Base-by-base conservation (phyloP, 2,113 vertebrate species). In the Eolophus roseicapilla region DNA sequence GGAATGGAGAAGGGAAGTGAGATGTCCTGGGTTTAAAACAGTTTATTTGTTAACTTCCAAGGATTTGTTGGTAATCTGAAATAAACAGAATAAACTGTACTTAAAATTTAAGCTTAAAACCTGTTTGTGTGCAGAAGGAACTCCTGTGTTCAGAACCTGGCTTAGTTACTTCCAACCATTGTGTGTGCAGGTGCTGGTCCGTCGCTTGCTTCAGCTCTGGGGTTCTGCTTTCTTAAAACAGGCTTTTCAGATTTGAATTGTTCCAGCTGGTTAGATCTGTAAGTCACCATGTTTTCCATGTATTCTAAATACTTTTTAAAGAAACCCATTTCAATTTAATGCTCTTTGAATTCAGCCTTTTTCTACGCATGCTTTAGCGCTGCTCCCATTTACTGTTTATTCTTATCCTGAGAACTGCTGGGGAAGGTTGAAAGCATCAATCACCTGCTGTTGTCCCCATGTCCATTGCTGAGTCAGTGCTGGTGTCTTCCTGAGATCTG, bases 151-250 rank as follows among this genome's bases (percentile, higher is more conserved):
- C 46, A 5, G 17, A 3, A 10, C 39, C 33, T 25, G 35, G 16
- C 16, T 31, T 49, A 3, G 43, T 69, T 9, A 3, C 35, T 23
- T 46, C 13, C 53, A 6, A 17, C 3, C 9, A 17, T 8, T 31
- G 53, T 12, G 53, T 0, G 2, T 0, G 11, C 9, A 4, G 35
- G 35, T 35, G 47, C 74, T n/a, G 53, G 6, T 21, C 0, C 0
- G 52, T 29, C 24, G 11, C 80, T 55, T 19, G 18, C 91, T 52
- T 46, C 24, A 13, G 17, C 37, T 37, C 46, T 43, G 18, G 29
- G 25, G 4, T 79, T 68, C 6, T 19, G 15, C 41, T 74, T 62
- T 41, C 46, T 37, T 28, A 39, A 49, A 65, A 29, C 5, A 29
- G 19, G 11, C 52, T 47, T 73, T 47, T 73, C 16, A 24, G 35